Conservation (phyloP, 2,797 vertebrate genomes). For the Pogoniulus pusillus region DNA sequence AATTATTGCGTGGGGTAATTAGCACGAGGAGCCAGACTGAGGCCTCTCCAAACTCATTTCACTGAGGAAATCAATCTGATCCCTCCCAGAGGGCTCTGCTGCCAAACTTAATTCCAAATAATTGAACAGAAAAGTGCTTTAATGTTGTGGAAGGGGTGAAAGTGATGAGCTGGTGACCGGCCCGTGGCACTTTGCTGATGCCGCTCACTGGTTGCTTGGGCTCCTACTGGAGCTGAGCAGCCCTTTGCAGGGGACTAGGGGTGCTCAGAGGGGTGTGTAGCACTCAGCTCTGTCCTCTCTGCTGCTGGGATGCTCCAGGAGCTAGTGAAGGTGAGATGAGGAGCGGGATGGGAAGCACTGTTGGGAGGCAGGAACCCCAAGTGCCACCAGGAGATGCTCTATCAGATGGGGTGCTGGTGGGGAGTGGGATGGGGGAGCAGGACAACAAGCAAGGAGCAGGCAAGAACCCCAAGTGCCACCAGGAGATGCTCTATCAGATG, state of each 20-base stretch:
- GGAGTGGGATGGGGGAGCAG: no score
- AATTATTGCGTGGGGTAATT: conserved; percentile 63
- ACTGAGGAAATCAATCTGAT: conserved; percentile 69
- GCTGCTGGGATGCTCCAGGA: not conserved
- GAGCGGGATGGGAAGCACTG: not conserved
- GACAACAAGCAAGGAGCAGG: no score
- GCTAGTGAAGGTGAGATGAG: not conserved
- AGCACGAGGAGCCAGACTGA: conserved; percentile 41
- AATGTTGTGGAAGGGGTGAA: conserved; percentile 4
- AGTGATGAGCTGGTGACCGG: not conserved
- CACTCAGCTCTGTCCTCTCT: not conserved
- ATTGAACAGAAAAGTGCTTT: conserved; percentile 40
- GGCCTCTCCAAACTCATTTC: conserved; percentile 62
- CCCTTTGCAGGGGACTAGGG: not conserved
- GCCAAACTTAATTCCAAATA: conserved; percentile 69
- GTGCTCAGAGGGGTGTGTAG: not conserved
- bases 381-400: no score
- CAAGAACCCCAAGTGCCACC: no score
- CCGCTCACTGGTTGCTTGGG: not conserved
- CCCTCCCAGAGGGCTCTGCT: conserved; percentile 58
- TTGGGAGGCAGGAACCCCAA: no score
- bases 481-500: no score
- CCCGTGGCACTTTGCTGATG: not conserved
- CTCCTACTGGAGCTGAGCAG: not conserved
- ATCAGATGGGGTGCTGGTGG: no score